Evolutionary conservation across 2,888 invertebrate species (phyloP), one percentile per base, ranked within the genome.

Genomic region (Euplagia quadripunctaria): DNA sequence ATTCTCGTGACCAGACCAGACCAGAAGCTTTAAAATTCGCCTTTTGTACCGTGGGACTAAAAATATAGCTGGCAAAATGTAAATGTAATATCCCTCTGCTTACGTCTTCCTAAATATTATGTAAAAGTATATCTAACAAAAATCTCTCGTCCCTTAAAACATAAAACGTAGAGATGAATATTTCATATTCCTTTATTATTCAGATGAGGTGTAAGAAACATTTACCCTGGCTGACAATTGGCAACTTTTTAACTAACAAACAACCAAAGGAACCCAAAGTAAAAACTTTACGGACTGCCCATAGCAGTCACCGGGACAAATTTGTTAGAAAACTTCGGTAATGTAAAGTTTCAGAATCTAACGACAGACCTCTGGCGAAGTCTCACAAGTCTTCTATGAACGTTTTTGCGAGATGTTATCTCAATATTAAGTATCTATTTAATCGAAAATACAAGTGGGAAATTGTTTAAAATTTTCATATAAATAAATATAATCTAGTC

Each of bases 101-200:
- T 46, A 46, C 43, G 2, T 61, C 31, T 61, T 31, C 14, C 1
- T 61, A 61, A 31, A 61, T 61, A 61, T 31, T 31, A 61, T 5
- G 61, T 46, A 46, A 61, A 58, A 58, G 20, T 58, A 46, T 46
- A 41, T 46, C 65, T n/a, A 58, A 71, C 41, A 31, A 66, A 20
- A 16, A 64, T 64, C 58, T 42, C n/a, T 16, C 17, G 67, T 52
- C 16, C 69, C 43, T 58, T 42, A 46, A 68, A 71, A 71, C 52
- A 70, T 68, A 46, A 43, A 41, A 63, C 20, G 6, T 61, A 64
- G 49, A 43, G 65, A 82, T 80, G 73, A 82, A 81, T 81, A 81
- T 82, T 81, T 82, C 80, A 78, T 82, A 70, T 71, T 17, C n/a
- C 63, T 82, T 74, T 72, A 77, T 70, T 80, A 82, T 82, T 81